Percentiles rank a stretch among this genome's conserved stretches.
phyloP scores from a whole-genome alignment of 2,113 vertebrate species.

The Athene noctua region DNA sequence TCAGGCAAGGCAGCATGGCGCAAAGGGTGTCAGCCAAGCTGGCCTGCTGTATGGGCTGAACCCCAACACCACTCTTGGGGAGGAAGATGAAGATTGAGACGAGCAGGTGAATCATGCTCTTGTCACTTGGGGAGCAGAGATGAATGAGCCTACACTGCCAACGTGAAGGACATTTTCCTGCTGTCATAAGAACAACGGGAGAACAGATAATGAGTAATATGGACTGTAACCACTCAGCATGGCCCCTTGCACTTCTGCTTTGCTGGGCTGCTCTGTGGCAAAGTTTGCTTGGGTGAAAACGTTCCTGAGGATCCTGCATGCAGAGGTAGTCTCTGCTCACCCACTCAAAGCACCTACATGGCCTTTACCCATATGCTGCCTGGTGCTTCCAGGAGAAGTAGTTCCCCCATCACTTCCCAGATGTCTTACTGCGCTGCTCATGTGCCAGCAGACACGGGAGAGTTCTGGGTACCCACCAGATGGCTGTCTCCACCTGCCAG shows the following conservation, averaged over 20 bases:
- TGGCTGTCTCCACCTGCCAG: fast-evolving
- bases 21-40: not conserved
- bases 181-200: not conserved
- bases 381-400: not conserved
- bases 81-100: not conserved
- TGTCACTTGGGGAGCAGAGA: not conserved
- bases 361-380: not conserved
- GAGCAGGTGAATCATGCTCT: not conserved
- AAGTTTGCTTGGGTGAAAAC: not conserved
- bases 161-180: not conserved
- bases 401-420: not conserved
- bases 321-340: not conserved
- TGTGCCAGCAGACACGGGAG: not conserved
- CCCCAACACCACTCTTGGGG: not conserved
- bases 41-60: not conserved
- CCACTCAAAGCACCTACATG: not conserved
- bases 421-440: not conserved
- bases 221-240: not conserved
- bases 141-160: not conserved
- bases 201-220: not conserved
- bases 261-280: not conserved
- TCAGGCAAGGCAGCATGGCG: not conserved
- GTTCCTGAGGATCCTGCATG: not conserved
- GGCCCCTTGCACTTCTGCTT: not conserved
- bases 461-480: not conserved